Base-by-base conservation (phyloP, 1,140 invertebrate species). In the Phenacoccus solenopsis region DNA sequence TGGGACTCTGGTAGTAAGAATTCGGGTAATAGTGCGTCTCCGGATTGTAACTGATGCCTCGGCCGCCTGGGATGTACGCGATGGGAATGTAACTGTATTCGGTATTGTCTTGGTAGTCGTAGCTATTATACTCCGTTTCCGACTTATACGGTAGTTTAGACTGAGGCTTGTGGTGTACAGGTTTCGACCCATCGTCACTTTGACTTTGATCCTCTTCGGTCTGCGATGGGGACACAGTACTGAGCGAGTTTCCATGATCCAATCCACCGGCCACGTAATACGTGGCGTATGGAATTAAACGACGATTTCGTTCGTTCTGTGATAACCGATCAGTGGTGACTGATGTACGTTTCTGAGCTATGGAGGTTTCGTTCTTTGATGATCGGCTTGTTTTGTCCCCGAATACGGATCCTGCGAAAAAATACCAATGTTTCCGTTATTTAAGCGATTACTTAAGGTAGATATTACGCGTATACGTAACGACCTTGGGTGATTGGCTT, bases 281-380 rank as follows among this genome's bases (percentile, higher is more conserved):
- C 30, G 87, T 89, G 84, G 89, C 88, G 75, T 91, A 91, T 0
- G 89, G 90, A 75, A 91, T 88, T 49, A 91, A 76, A 67, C 90
- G 82, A 73, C 89, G 83, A 74, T 87, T 87, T 49, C 90, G 81
- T 78, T 88, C 85, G 71, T 83, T 64, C 25, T 64, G 59, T 22
- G 59, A 64, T 16, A 24, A 10, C 5, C 56, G 56, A 59, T 32
- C 30, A 32, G 5, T 32, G 5, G 3, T n/a, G 38, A 49, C 16
- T 16, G 20, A 49, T 10, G 38, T 49, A 16, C 38, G 13, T 16
- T 49, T 49, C 3, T 49, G 12, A 16, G 38, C 38, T 49, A 16
- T 49, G 38, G 20, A 16, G 4, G 38, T 49, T 49, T n/a, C 12
- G 20, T 49, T 49, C 20, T 5, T 49, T 49, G n/a, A 9, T 49